phyloP scores from a whole-genome alignment of 2,797 vertebrate genomes.

The Heteromormyrus szaboi region DNA sequence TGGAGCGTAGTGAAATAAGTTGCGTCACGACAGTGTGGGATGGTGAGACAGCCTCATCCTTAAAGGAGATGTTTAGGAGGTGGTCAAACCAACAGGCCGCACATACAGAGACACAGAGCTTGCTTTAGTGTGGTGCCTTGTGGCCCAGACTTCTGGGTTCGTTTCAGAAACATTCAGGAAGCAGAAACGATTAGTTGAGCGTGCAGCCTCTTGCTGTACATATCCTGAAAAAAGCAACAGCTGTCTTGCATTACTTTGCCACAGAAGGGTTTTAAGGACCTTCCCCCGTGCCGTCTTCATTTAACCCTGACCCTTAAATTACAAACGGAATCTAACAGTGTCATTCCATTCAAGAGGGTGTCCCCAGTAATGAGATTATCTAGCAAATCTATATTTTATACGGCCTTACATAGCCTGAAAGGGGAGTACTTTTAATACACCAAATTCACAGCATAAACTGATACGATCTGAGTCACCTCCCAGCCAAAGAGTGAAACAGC shows the following conservation, averaged over 20 bases:
- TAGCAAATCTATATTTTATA: neutral
- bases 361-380: neutral
- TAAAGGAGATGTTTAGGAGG: conserved; percentile 6
- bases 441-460: neutral
- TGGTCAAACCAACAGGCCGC: neutral
- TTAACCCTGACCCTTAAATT: neutral
- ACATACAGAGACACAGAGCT: conserved; percentile 16
- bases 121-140: conserved; percentile 18
- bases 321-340: neutral
- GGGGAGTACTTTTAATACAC: neutral
- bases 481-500: neutral
- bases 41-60: neutral
- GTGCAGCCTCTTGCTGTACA: conserved; percentile 24
- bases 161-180: conserved; percentile 10
- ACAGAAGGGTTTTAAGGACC: neutral
- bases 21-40: neutral
- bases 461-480: neutral
- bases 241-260: neutral
- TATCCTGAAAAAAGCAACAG: neutral
- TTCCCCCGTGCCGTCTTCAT: neutral
- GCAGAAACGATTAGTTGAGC: conserved; percentile 41
- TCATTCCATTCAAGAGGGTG: neutral
- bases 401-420: neutral
- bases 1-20: neutral
- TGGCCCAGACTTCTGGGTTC: conserved; percentile 24